phyloP scores from a whole-genome alignment of 35 echinoderm and acorn worm species.

The Diadema setosum region DNA sequence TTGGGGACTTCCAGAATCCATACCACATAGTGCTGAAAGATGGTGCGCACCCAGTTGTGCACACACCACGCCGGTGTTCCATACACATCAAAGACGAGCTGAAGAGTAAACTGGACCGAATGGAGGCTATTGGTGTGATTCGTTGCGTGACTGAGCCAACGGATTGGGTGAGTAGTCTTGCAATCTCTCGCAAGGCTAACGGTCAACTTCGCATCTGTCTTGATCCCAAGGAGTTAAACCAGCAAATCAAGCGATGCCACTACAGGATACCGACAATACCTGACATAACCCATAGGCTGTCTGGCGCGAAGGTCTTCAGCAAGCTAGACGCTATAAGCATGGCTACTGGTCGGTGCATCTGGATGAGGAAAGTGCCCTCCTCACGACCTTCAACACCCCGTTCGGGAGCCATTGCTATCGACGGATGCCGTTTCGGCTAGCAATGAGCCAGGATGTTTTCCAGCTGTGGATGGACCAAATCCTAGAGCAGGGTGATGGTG shows the following conservation, averaged over 20 bases:
- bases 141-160: no score
- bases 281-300: slow-evolving; percentile 63
- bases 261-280: slow-evolving; percentile 60
- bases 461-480: slow-evolving; percentile 45
- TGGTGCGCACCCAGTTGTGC: no score
- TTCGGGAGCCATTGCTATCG: slow-evolving; percentile 39
- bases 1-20: no score
- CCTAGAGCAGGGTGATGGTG: slow-evolving; percentile 21
- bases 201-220: slow-evolving; percentile 45
- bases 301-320: slow-evolving; percentile 20
- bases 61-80: no score
- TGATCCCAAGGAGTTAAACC: slow-evolving; percentile 73
- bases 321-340: slow-evolving; percentile 72
- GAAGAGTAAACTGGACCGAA: no score
- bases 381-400: slow-evolving; percentile 82
- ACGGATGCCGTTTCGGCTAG: slow-evolving; percentile 52
- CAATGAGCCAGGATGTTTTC: not conserved
- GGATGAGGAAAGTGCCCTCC: slow-evolving; percentile 1
- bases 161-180: no score
- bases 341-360: slow-evolving; percentile 66
- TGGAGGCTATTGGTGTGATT: no score
- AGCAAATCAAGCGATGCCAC: slow-evolving; percentile 23
- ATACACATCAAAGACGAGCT: no score
- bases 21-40: no score
- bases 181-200: slow-evolving; percentile 14